Evolutionary conservation across 2,797 vertebrate genomes (phyloP).

Genomic region (Macrochelys suwanniensis): DNA sequence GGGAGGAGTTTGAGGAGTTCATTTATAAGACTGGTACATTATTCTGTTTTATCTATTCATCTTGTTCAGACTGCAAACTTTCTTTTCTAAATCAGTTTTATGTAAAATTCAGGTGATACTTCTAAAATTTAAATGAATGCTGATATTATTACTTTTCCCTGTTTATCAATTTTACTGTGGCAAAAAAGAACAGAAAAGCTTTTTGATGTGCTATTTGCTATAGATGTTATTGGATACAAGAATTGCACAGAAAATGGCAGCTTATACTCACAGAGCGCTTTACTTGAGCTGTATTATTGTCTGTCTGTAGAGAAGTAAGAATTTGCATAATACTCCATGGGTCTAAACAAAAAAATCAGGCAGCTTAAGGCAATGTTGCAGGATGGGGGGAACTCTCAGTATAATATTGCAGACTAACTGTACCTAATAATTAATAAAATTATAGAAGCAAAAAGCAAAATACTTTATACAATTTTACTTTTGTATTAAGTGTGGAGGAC

Average conservation of each 20-base stretch:
- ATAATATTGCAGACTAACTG: background rate
- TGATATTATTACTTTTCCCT: background rate
- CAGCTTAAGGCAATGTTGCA: background rate
- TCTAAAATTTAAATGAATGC: conserved; percentile 28
- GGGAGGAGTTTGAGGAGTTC: background rate
- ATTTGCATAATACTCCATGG: background rate
- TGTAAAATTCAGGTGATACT: background rate
- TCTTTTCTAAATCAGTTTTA: background rate
- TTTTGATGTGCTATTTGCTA: background rate
- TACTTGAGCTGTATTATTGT: background rate
- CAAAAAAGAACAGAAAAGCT: background rate
- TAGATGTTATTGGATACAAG: background rate
- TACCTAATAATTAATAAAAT: conserved; percentile 23
- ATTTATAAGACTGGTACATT: conserved; percentile 17
- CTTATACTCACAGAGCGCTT: background rate
- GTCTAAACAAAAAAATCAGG: background rate
- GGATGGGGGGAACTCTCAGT: background rate
- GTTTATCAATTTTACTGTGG: background rate
- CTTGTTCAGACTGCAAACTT: background rate
- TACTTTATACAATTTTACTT: conserved; percentile 13
- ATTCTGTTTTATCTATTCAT: background rate
- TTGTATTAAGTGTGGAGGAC: background rate
- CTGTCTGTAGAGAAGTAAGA: background rate
- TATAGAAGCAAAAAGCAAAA: background rate
- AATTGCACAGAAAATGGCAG: conserved; percentile 12